Conservation (phyloP, 2,888 invertebrate species). For the Patella pellucida region DNA sequence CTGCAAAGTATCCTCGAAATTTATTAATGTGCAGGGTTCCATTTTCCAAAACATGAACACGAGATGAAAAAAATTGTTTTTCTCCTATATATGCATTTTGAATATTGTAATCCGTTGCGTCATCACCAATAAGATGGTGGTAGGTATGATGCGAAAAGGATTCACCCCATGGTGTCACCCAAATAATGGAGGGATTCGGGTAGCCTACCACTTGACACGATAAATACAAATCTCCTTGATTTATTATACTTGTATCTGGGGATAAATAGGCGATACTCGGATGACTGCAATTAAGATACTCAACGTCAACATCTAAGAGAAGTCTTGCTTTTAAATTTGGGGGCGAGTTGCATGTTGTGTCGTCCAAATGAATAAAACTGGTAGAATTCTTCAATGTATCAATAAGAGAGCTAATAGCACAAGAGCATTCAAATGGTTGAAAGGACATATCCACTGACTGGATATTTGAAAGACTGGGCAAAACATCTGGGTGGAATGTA, state of each 20-base stretch:
- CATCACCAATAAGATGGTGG: conserved; percentile 28
- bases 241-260: conserved; percentile 23
- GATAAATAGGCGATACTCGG: conserved; percentile 40
- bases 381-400: conserved; percentile 26
- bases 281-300: conserved; percentile 42
- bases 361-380: conserved; percentile 27
- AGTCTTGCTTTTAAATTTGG: conserved; percentile 26
- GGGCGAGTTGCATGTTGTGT: conserved; percentile 45
- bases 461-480: conserved; percentile 33
- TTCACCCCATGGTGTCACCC: conserved; percentile 59
- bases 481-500: conserved; percentile 21
- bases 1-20: conserved; percentile 54
- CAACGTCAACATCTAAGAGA: conserved; percentile 34
- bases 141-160: conserved; percentile 40
- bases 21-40: conserved; percentile 46
- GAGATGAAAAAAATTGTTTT: conserved; percentile 30
- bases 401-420: conserved; percentile 44
- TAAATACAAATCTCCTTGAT: conserved; percentile 37
- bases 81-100: conserved; percentile 22
- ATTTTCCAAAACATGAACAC: conserved; percentile 36
- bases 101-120: conserved; percentile 18
- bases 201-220: conserved; percentile 47
- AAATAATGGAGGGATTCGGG: conserved; percentile 49
- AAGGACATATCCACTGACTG: conserved; percentile 35
- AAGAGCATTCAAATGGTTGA: conserved; percentile 64